Percentiles rank a stretch among this genome's conserved stretches.
These are phyloP conservation scores for Xylocampa areola DNA, from an alignment of 2,888 invertebrate species.

Conservation along the genomic window DNA sequence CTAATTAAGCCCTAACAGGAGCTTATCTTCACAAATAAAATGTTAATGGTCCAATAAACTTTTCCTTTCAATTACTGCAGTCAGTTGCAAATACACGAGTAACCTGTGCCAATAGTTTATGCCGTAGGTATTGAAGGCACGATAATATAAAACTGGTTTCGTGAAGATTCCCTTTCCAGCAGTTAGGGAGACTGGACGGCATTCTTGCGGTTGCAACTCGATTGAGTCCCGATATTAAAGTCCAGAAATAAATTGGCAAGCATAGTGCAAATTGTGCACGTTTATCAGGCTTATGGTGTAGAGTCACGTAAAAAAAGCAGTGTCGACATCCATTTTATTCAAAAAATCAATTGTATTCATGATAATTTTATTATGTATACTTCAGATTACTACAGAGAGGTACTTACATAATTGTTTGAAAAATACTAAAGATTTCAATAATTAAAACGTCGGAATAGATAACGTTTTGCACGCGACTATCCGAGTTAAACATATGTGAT, in stretches of 20 bases:
- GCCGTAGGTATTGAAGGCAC: constrained; percentile 59
- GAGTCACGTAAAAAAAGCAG: too few species aligned
- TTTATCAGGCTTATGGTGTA: constrained; percentile 26
- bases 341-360: too few species aligned
- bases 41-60: constrained; percentile 39
- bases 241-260: constrained; percentile 73
- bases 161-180: constrained; percentile 81
- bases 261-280: constrained; percentile 34
- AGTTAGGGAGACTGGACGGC: constrained; percentile 69
- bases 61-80: constrained; percentile 49
- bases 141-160: constrained; percentile 76
- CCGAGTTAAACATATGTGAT: too few species aligned
- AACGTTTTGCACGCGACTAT: too few species aligned
- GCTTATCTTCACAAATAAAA: constrained; percentile 1
- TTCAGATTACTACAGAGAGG: too few species aligned
- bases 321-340: too few species aligned
- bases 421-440: too few species aligned
- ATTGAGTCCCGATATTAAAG: constrained; percentile 74
- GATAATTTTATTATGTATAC: too few species aligned
- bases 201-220: constrained; percentile 76
- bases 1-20: constrained; percentile 29
- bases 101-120: constrained; percentile 43
- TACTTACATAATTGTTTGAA: too few species aligned
- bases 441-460: too few species aligned
- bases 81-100: constrained; percentile 13